Evolutionary conservation across 2,113 vertebrate genomes (phyloP).

Genomic region (Barbus barbus): DNA sequence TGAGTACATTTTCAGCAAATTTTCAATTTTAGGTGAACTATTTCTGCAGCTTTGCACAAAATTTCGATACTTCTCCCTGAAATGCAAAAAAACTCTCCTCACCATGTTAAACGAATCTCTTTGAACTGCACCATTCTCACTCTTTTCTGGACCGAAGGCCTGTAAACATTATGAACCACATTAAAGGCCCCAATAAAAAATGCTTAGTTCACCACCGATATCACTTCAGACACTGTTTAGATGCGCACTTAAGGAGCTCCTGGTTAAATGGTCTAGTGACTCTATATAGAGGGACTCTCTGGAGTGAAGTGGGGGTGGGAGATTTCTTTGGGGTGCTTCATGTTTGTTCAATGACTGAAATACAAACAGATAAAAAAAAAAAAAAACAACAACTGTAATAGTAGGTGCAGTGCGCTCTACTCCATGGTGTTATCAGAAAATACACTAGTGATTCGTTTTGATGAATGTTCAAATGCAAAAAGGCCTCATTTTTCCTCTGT

Average conservation of each 20-base stretch:
- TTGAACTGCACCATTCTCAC: not conserved
- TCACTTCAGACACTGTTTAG: conserved; percentile 32
- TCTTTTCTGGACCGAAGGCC: conserved; percentile 2
- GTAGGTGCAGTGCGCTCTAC: not conserved
- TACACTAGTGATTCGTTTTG: conserved; percentile 3
- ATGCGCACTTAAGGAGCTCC: conserved; percentile 14
- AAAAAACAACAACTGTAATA: conserved; percentile 3
- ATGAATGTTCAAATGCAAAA: conserved; percentile 27
- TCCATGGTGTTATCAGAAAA: too few species aligned
- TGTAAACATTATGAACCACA: conserved; percentile 32
- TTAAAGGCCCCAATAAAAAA: conserved; percentile 10
- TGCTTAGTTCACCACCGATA: not conserved
- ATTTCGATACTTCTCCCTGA: not conserved
- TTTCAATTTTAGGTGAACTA: not conserved
- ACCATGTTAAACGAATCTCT: not conserved
- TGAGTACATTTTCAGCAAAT: not conserved
- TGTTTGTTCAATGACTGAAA: conserved; percentile 7
- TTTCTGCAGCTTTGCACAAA: not conserved
- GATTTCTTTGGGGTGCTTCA: conserved; percentile 17
- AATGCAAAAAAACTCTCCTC: not conserved
- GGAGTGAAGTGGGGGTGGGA: not conserved
- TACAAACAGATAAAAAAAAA: conserved; percentile 14
- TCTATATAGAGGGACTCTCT: conserved; percentile 5
- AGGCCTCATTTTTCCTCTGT: conserved; percentile 2
- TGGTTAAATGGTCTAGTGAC: conserved; percentile 13